Evolutionary conservation across 1,140 invertebrate species (phyloP), one percentile per base, ranked within the genome.

Genomic region (Hesperophylax magnus): DNA sequence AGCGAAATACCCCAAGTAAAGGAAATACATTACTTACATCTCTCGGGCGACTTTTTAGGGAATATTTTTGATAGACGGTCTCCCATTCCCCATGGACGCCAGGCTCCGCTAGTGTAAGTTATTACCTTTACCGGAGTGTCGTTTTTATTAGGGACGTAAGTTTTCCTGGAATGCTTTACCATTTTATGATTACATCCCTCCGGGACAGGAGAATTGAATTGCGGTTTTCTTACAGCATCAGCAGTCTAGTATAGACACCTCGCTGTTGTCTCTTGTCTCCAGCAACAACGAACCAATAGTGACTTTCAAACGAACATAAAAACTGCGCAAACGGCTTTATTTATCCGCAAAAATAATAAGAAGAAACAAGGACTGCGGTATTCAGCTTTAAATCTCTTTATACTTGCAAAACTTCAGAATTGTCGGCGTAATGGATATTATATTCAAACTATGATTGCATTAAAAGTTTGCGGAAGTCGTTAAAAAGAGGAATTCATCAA

Each of bases 21-120:
- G 75, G 54, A 63, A 63, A 77, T 63, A 77, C 75, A 65, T 77
- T 65, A 60, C 53, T 1, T 76, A 18, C 61, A 53, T 77, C 63
- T 22, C 61, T 52, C 20, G 58, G 60, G 53, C 54, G 54, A 79
- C 65, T 69, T 74, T 77, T 65, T 20, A 75, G 27, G 74, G 79
- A 80, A 80, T 76, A 79, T 80, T 80, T 81, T 69, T 81, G 80
- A 81, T 81, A 61, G 80, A 81, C 80, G 80, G 61, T 24, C 75
- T 54, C 17, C 18, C 34, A 56, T 34, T 69, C 17, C 20, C 31
- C 39, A 71, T 9, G 39, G 31, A n/a, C 9, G 61, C 24, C 61
- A 22, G 22, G 22, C 22, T 20, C 20, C 58, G 63, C 22, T 27
- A 54, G 71, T 56, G 71, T 56, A 58, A 75, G 71, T 75, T 75